A percentile compares a stretch with the other conserved stretches of the same genome.
These are phyloP conservation scores for Lasioglossum baleicum DNA, from an alignment of 1,140 invertebrate genomes.

Conservation along the genomic window DNA sequence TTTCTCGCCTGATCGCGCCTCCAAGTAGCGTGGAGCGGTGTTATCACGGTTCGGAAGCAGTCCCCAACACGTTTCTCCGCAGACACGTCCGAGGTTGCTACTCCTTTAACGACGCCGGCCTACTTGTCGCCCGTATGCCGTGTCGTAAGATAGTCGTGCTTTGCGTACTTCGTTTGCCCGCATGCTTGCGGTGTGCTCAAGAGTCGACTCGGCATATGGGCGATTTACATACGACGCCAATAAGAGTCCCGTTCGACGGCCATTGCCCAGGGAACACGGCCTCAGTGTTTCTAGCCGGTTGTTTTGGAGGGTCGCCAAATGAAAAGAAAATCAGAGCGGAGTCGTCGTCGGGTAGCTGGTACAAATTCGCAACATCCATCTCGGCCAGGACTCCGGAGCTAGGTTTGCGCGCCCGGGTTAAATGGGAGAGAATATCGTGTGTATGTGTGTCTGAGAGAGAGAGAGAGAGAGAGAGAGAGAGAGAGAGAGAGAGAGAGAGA, in stretches of 20 bases:
- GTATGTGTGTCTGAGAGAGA: too few species aligned
- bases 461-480: too few species aligned
- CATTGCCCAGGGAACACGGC: slow-evolving; percentile 26
- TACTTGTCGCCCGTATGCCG: slow-evolving; percentile 78
- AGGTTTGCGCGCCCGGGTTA: too few species aligned
- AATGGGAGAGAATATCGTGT: neutral
- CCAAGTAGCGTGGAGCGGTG: neutral
- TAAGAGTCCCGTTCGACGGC: slow-evolving; percentile 55
- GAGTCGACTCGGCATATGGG: slow-evolving; percentile 76
- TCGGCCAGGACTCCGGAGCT: neutral
- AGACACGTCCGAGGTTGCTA: slow-evolving; percentile 54
- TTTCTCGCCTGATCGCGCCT: too few species aligned
- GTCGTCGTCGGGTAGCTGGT: too few species aligned
- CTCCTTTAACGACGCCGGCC: slow-evolving; percentile 69
- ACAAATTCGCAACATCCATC: neutral
- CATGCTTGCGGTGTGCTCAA: slow-evolving; percentile 72
- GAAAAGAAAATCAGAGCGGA: neutral
- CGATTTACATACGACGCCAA: slow-evolving; percentile 74
- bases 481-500: too few species aligned
- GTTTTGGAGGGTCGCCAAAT: slow-evolving; percentile 24
- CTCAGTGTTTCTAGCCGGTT: neutral
- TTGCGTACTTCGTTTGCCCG: slow-evolving; percentile 69
- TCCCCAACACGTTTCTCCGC: slow-evolving; percentile 35
- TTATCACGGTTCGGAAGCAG: slow-evolving; percentile 36
- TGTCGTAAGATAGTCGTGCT: slow-evolving; percentile 73